Conservation (phyloP, 2,113 vertebrate species). For the Grammomys surdaster region DNA sequence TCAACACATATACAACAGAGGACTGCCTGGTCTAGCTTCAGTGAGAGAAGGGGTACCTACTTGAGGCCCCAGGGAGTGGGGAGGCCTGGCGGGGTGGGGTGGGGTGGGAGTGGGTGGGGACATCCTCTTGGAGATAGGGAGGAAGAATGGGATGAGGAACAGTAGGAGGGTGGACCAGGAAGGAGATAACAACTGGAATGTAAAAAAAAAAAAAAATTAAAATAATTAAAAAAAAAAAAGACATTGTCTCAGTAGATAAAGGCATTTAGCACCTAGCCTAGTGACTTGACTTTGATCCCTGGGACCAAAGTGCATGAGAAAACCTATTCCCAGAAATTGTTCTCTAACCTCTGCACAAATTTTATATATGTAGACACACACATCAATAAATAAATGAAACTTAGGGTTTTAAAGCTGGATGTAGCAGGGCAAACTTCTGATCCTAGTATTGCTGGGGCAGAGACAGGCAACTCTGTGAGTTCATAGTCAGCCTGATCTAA, state of each 20-base stretch:
- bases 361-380: background rate
- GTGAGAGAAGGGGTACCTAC: no score
- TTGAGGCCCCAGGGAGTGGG: no score
- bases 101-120: no score
- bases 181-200: no score
- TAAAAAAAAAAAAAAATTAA: no score
- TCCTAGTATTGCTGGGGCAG: background rate
- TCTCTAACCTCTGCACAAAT: background rate
- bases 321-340: background rate
- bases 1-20: no score
- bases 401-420: background rate
- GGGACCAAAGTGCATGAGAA: background rate
- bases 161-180: no score
- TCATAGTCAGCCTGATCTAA: background rate
- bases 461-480: background rate
- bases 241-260: background rate
- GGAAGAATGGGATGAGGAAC: no score
- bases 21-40: no score
- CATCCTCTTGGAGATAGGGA: no score
- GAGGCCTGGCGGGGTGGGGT: no score
- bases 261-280: background rate
- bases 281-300: background rate
- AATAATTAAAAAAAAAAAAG: background rate
- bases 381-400: background rate
- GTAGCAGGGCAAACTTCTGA: background rate